Percentiles rank a stretch among this genome's conserved stretches.
These are phyloP conservation scores for Ursus arctos DNA, from an alignment of 2,113 vertebrate species.

Conservation along the genomic window DNA sequence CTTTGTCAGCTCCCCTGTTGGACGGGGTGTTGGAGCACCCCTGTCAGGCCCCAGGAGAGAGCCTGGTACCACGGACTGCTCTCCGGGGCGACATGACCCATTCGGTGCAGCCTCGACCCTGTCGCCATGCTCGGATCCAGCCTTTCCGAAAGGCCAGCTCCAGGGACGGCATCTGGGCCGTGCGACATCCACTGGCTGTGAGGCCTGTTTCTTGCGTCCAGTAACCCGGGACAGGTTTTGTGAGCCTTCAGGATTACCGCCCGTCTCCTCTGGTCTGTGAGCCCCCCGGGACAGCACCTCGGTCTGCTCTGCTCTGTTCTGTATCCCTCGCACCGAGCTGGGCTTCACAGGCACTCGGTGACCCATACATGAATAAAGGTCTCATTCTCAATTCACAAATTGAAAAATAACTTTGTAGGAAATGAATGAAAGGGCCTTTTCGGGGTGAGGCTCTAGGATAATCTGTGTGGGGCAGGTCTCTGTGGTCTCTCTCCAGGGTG, in stretches of 20 bases:
- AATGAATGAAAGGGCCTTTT: not conserved
- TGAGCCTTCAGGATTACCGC: not conserved
- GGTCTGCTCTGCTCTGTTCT: not conserved
- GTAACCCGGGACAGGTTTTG: not conserved
- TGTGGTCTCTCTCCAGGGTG: not conserved
- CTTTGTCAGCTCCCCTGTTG: not conserved
- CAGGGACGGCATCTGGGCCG: not conserved
- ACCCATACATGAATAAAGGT: not conserved
- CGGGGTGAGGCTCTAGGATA: not conserved
- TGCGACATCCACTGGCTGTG: fast-evolving
- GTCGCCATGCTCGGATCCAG: no score
- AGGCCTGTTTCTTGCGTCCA: not conserved
- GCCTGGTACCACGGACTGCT: not conserved
- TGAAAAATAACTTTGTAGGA: constrained; percentile 1
- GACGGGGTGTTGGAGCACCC: no score
- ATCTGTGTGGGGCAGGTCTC: not conserved
- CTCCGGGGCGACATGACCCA: not conserved
- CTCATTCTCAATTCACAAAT: not conserved
- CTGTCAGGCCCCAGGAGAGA: not conserved
- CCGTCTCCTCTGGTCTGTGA: not conserved
- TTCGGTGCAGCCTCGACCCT: fast-evolving
- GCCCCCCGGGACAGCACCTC: not conserved
- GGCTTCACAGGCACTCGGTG: not conserved
- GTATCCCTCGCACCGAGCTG: not conserved
- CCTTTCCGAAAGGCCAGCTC: not conserved